Percentiles rank a stretch among this genome's conserved stretches.
Evolutionary conservation across 2,113 vertebrate genomes (phyloP).

Genomic region (Psammodynastes pulverulentus): DNA sequence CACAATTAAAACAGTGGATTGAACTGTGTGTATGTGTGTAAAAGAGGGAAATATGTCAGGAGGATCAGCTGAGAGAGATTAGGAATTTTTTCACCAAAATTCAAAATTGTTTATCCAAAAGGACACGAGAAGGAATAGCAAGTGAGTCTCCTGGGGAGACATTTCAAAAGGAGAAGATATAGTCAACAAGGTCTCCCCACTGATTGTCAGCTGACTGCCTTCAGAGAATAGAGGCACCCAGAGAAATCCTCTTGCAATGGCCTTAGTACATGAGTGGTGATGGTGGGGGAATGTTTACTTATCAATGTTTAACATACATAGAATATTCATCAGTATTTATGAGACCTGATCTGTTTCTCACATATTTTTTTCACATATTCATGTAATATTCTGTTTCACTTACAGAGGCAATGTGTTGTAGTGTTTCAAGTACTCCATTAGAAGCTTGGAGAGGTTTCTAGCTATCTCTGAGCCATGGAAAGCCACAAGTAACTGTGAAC

Average conservation of each 20-base stretch:
- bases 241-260: not conserved
- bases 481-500: not conserved
- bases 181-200: not conserved
- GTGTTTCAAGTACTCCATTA: not conserved
- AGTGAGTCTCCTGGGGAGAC: too few species aligned
- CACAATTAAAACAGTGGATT: not conserved
- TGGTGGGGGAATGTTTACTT: not conserved
- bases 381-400: not conserved
- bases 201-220: not conserved
- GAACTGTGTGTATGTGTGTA: not conserved
- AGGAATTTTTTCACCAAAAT: not conserved
- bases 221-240: not conserved
- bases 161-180: not conserved
- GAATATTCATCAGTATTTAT: not conserved
- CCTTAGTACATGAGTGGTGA: not conserved
- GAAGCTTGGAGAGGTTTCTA: not conserved
- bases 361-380: not conserved
- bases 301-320: not conserved
- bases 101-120: not conserved
- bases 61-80: not conserved
- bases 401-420: not conserved
- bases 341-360: not conserved
- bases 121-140: too few species aligned
- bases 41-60: not conserved
- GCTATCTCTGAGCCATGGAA: not conserved